These are phyloP conservation scores for Macropus fuliginosus DNA, from an alignment of 2,797 vertebrate genomes.

Conservation along the genomic window DNA sequence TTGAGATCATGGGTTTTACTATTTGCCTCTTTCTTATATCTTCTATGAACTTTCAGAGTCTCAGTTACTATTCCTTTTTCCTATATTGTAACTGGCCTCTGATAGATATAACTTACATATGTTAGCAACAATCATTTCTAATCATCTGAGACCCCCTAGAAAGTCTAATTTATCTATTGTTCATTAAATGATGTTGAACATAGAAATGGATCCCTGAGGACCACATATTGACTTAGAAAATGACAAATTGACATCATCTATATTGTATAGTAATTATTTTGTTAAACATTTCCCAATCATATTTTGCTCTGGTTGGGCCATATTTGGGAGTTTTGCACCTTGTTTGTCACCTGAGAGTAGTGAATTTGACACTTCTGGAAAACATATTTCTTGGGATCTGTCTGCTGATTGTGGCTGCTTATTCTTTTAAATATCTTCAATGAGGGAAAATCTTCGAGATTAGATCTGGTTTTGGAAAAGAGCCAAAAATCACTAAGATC, in stretches of 20 bases:
- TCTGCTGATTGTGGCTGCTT: not conserved
- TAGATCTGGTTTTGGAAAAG: conserved; percentile 65
- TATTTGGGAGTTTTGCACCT: not conserved
- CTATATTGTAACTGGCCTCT: too few species aligned
- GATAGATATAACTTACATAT: too few species aligned
- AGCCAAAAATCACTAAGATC: conserved; percentile 53
- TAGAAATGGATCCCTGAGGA: not conserved
- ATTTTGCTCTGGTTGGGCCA: not conserved
- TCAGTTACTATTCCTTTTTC: too few species aligned
- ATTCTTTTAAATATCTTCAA: not conserved
- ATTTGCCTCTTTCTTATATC: too few species aligned
- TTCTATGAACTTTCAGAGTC: too few species aligned
- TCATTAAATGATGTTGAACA: not conserved
- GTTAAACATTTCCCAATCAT: not conserved
- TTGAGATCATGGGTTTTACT: too few species aligned
- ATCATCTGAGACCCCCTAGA: too few species aligned
- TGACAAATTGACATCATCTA: not conserved
- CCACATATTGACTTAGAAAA: not conserved
- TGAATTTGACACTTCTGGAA: not conserved
- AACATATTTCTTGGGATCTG: not conserved
- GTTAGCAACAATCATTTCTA: too few species aligned
- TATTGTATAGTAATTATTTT: not conserved
- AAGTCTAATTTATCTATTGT: too few species aligned
- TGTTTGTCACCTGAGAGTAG: not conserved
- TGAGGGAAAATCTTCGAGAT: conserved; percentile 5